Percentiles rank a stretch among this genome's conserved stretches.
phyloP scores from a whole-genome alignment of 2,888 invertebrate genomes.

The Melitaea athalia region DNA sequence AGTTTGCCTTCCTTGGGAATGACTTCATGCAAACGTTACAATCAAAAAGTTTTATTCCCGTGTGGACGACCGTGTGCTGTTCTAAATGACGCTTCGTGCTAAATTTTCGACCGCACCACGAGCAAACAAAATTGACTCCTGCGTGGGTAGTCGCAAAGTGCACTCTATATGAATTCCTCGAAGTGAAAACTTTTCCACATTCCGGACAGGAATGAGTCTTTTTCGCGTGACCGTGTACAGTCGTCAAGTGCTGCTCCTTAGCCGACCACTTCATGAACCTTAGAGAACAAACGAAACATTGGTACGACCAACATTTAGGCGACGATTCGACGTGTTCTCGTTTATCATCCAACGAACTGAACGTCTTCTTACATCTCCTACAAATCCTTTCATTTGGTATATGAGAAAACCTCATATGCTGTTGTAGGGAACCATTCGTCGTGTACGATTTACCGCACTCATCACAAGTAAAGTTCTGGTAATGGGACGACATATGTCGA shows the following conservation, averaged over 20 bases:
- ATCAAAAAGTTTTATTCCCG: conserved; percentile 45
- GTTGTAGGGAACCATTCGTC: conserved; percentile 44
- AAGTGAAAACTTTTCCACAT: conserved; percentile 48
- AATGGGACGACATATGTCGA: conserved; percentile 55
- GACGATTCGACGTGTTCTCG: conserved; percentile 46
- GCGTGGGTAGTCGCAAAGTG: conserved; percentile 54
- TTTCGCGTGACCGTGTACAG: conserved; percentile 46
- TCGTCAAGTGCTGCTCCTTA: conserved; percentile 49
- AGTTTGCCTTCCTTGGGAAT: conserved; percentile 64
- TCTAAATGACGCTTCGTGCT: conserved; percentile 43
- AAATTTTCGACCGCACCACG: conserved; percentile 47
- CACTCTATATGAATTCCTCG: conserved; percentile 43
- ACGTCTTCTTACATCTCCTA: conserved; percentile 50
- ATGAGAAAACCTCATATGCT: conserved; percentile 48
- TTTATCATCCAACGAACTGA: conserved; percentile 47
- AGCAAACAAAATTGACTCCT: conserved; percentile 42
- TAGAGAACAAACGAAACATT: conserved; percentile 49
- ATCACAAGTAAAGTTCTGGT: conserved; percentile 52
- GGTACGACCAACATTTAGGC: conserved; percentile 50
- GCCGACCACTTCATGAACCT: conserved; percentile 50
- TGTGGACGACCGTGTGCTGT: conserved; percentile 48
- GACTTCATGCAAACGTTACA: conserved; percentile 55
- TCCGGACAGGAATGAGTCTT: conserved; percentile 50
- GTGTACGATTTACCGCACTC: conserved; percentile 56
- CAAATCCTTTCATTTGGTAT: conserved; percentile 46